phyloP scores from a whole-genome alignment of 2,113 vertebrate species.

The Podiceps cristatus region DNA sequence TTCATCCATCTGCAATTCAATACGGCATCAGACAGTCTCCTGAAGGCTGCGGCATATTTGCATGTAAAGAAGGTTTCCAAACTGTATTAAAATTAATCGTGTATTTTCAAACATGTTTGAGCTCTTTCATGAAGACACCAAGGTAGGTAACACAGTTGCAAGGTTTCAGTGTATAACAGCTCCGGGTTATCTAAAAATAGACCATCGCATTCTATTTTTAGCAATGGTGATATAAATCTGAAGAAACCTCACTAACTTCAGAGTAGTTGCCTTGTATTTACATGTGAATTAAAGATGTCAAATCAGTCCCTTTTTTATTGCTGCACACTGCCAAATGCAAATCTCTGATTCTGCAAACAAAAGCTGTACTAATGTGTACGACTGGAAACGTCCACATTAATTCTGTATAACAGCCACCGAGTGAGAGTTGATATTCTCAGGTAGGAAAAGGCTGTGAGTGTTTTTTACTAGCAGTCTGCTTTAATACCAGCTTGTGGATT shows the following conservation, averaged over 20 bases:
- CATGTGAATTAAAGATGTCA: background rate
- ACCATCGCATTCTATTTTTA: background rate
- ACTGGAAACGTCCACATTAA: background rate
- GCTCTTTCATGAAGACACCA: background rate
- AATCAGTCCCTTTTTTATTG: background rate
- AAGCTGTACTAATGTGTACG: background rate
- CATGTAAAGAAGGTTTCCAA: background rate
- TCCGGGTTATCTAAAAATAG: slow-evolving; percentile 11
- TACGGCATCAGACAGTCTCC: background rate
- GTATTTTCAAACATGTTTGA: background rate
- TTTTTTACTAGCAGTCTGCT: background rate
- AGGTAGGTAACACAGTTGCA: background rate
- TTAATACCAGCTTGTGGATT: slow-evolving; percentile 32
- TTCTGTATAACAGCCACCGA: background rate
- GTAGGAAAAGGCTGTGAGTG: background rate
- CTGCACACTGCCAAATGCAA: background rate
- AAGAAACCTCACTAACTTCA: background rate
- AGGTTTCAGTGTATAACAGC: background rate
- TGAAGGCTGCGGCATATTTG: background rate
- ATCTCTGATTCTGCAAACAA: background rate
- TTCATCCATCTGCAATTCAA: background rate
- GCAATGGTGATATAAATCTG: background rate
- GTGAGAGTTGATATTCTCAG: background rate
- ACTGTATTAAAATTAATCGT: background rate
- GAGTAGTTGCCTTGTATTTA: background rate